A percentile compares a stretch with the other conserved stretches of the same genome.
phyloP scores from a whole-genome alignment of 2,888 invertebrate species.

The Pantelozetes paolii region DNA sequence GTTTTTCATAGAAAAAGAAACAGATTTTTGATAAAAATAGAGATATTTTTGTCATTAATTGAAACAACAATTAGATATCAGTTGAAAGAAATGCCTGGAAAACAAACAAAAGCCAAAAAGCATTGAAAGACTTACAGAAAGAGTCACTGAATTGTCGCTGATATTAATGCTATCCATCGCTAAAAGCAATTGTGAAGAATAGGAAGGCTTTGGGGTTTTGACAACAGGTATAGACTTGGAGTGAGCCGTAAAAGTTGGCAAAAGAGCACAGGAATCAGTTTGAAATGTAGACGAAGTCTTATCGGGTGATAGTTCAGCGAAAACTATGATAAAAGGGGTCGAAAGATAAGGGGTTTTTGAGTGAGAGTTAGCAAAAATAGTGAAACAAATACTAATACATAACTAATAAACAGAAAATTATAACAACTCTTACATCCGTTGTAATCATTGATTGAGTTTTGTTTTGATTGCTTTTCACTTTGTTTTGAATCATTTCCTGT shows the following conservation, averaged over 20 bases:
- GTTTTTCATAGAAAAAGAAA: neutral
- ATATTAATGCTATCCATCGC: conserved; percentile 3
- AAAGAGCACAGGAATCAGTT: conserved; percentile 24
- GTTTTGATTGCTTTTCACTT: conserved; percentile 5
- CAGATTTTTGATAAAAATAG: no score
- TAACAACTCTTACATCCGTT: neutral
- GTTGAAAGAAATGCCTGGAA: no score
- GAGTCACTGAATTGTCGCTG: neutral
- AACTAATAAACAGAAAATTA: neutral
- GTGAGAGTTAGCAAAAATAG: neutral
- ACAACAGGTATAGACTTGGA: neutral
- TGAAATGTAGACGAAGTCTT: conserved; percentile 1
- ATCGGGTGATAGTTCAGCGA: conserved; percentile 8
- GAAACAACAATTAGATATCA: no score
- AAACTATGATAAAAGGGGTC: neutral
- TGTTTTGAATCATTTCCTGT: conserved; percentile 35
- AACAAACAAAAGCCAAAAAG: no score
- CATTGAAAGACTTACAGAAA: conserved; percentile 30
- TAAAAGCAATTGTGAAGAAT: conserved; percentile 29
- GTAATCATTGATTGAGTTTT: neutral
- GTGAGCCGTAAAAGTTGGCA: conserved; percentile 24
- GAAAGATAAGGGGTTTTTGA: neutral
- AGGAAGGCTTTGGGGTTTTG: neutral
- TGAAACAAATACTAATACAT: neutral
- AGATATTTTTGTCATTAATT: no score